Percentiles rank a stretch among this genome's conserved stretches.
Evolutionary conservation across 1,140 invertebrate genomes (phyloP).

Genomic region (Lepidotrigona ventralis): DNA sequence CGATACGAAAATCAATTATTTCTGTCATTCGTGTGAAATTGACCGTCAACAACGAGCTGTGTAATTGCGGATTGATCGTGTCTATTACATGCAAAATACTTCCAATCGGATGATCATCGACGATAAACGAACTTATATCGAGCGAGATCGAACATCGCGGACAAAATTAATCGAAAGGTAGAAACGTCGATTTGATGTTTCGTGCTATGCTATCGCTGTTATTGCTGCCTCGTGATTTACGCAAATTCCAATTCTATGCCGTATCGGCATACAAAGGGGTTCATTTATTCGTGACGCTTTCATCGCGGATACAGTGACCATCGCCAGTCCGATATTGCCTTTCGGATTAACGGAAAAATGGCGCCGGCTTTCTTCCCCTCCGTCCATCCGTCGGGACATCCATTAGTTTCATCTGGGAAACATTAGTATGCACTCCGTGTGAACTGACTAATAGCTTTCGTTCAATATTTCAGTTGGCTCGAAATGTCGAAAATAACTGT

Average conservation of each 20-base stretch:
- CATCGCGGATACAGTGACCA: background rate
- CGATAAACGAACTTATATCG: background rate
- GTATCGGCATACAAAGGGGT: background rate
- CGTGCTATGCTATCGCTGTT: background rate
- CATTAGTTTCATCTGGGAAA: background rate
- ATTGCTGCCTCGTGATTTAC: background rate
- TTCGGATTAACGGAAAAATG: conserved; percentile 12
- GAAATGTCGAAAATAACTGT: background rate
- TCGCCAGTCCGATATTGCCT: background rate
- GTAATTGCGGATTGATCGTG: no score
- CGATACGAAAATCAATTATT: background rate
- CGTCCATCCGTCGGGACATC: background rate
- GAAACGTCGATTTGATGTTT: no score
- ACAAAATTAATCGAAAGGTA: conserved; percentile 6
- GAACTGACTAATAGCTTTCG: conserved; percentile 19
- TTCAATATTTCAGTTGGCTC: background rate
- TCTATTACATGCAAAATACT: background rate
- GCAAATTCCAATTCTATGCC: background rate
- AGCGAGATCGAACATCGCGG: background rate
- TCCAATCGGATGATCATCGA: background rate
- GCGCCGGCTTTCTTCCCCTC: no score
- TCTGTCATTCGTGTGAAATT: background rate
- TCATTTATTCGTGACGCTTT: conserved; percentile 13
- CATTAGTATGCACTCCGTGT: background rate
- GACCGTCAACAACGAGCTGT: no score